A percentile compares a stretch with the other conserved stretches of the same genome.
phyloP scores from a whole-genome alignment of 35 echinoderm and acorn worm species.

The Nesometra sesokonis region DNA sequence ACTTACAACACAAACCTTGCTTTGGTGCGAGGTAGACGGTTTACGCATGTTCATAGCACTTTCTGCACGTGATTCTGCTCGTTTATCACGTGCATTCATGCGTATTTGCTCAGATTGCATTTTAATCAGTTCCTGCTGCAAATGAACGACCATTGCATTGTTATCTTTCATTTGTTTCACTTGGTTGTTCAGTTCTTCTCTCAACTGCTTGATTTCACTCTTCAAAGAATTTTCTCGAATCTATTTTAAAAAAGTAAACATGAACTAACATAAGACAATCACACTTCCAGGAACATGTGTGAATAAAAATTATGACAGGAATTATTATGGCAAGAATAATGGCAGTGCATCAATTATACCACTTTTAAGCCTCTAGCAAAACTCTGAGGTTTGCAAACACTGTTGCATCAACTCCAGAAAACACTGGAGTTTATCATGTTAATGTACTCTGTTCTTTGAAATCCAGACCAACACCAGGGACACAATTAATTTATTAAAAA shows the following conservation, averaged over 20 bases:
- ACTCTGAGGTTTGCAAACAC: too few species aligned
- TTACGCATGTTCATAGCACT: not conserved
- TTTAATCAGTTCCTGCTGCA: slow-evolving; percentile 67
- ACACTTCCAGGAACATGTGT: too few species aligned
- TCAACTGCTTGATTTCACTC: slow-evolving; percentile 46
- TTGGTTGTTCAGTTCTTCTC: slow-evolving; percentile 56
- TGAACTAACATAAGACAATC: not conserved
- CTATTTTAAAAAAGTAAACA: slow-evolving; percentile 12
- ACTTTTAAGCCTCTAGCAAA: too few species aligned
- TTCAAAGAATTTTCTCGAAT: slow-evolving; percentile 45
- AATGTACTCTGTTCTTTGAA: too few species aligned
- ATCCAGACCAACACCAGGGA: too few species aligned
- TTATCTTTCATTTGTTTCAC: slow-evolving; percentile 76
- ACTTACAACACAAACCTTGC: not conserved
- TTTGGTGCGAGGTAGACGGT: not conserved
- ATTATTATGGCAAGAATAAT: too few species aligned
- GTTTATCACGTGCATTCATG: slow-evolving; percentile 67
- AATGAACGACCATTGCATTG: slow-evolving; percentile 58
- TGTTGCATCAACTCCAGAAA: too few species aligned
- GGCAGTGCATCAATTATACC: too few species aligned
- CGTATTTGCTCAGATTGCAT: slow-evolving; percentile 79
- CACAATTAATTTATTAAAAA: too few species aligned
- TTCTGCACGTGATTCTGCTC: slow-evolving; percentile 26
- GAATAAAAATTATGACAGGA: too few species aligned
- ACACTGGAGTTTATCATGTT: too few species aligned